Evolutionary conservation across 2,797 vertebrate genomes (phyloP), one percentile per base, ranked within the genome.

Genomic region (Myripristis murdjan): DNA sequence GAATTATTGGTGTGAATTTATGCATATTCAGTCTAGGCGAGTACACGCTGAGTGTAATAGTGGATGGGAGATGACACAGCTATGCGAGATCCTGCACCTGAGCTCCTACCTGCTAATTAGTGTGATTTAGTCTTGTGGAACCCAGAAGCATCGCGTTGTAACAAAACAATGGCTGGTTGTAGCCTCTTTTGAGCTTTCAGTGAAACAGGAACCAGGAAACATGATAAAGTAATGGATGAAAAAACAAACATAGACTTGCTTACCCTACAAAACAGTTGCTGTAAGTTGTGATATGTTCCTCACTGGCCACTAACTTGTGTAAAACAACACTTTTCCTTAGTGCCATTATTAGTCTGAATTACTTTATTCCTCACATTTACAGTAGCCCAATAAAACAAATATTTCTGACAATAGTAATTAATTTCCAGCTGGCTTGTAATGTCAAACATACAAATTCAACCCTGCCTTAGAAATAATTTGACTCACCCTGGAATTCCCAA

Each of bases 1-100:
- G 51, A 54, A 49, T 47, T 37, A 52, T 39, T 55, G 2, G 57
- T 33, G 14, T 39, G 15, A 57, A 58, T 70, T 11, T 22, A 18
- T 47, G 11, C 23, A 57, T 24, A 48, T 61, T 48, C 8, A 11
- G 20, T 51, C 9, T 20, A 64, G 44, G 22, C 23, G 48, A 37
- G 16, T 57, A 11, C 4, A 18, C 15, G 12, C 43, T 24, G 4
- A 24, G 52, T 9, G 33, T 28, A 15, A 11, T 4, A 10, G n/a
- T 51, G 24, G 37, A 2, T 64, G 37, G 28, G 15, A n/a, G 16
- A 8, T 28, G n/a, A 61, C 11, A 54, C 1, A 20, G 16, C 24
- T 16, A 44, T 18, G 49, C 51, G 3, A 59, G 6, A 23, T 37
- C 23, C 16, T 16, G 49, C 22, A 64, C 39, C 58, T 61, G 61